A percentile compares a stretch with the other conserved stretches of the same genome.
Evolutionary conservation across 2,888 invertebrate genomes (phyloP).

Genomic region (Taphrorychus bicolor): DNA sequence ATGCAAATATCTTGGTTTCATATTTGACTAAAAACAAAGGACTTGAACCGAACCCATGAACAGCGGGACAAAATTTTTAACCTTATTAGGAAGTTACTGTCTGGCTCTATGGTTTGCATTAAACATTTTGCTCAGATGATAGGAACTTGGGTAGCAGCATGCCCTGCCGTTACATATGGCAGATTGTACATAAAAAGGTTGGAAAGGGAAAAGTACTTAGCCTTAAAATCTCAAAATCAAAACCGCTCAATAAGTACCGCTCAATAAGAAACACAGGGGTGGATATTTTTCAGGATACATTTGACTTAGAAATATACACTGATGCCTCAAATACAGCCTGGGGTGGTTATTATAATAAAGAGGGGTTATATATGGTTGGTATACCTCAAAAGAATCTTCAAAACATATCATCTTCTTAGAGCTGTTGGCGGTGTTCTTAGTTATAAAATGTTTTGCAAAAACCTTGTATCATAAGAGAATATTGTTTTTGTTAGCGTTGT

Average conservation of each 20-base stretch:
- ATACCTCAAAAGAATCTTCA: no score
- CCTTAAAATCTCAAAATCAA: neutral
- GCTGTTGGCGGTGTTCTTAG: conserved; percentile 16
- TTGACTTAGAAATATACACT: neutral
- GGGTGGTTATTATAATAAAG: no score
- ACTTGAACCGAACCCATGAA: no score
- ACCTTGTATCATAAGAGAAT: neutral
- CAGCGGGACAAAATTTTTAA: no score
- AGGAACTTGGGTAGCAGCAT: conserved; percentile 11
- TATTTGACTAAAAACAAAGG: neutral
- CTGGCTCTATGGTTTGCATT: neutral
- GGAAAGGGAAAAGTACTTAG: conserved; percentile 1
- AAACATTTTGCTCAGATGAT: neutral
- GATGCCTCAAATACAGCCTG: neutral
- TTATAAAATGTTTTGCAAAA: conserved; percentile 16
- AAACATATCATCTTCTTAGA: conserved; percentile 3
- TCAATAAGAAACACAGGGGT: neutral
- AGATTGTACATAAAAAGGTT: neutral
- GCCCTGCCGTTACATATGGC: conserved; percentile 11
- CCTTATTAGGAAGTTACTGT: neutral
- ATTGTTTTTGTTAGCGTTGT: conserved; percentile 13
- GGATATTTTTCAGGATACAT: no score
- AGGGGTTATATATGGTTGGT: no score
- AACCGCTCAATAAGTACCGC: neutral
- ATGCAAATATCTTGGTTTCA: neutral